Conservation (phyloP, 2,113 vertebrate genomes). For the Etheostoma spectabile region DNA sequence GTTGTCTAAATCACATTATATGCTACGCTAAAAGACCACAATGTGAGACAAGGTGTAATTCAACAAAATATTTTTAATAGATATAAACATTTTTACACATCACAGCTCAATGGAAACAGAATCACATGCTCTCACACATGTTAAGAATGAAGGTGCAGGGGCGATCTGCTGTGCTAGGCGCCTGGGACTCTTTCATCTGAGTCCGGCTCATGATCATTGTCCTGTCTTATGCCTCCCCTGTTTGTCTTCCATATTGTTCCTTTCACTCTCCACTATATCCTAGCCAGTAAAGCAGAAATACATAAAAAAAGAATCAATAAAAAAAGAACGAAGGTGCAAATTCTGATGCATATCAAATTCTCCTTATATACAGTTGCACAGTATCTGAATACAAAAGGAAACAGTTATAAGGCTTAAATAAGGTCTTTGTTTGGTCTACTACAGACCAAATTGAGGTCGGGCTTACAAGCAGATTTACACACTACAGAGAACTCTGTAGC, state of each 20-base stretch:
- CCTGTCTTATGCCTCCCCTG: conserved; percentile 9
- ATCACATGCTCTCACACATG: conserved; percentile 79
- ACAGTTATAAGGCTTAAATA: conserved; percentile 63
- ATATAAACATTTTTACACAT: conserved; percentile 84
- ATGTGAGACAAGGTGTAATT: conserved; percentile 53
- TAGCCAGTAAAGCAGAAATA: conserved; percentile 65
- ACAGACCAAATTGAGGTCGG: conserved; percentile 23
- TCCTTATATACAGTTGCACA: conserved; percentile 77
- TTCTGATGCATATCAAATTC: conserved; percentile 71
- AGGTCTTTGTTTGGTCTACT: conserved; percentile 31
- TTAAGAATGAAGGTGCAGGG: conserved; percentile 75
- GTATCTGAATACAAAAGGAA: conserved; percentile 69
- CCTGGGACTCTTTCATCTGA: conserved; percentile 17
- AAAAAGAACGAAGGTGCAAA: conserved; percentile 77
- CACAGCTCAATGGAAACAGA: conserved; percentile 81
- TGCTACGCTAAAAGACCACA: conserved; percentile 17
- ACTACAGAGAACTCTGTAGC: conserved; percentile 47
- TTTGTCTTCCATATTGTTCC: conserved; percentile 25
- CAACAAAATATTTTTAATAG: conserved; percentile 87
- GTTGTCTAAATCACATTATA: background rate
- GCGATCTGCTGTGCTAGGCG: conserved; percentile 49
- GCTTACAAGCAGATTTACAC: conserved; percentile 45
- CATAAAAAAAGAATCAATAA: conserved; percentile 66
- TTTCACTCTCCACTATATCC: conserved; percentile 34
- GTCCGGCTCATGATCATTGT: conserved; percentile 47